Evolutionary conservation across 35 echinoderm and acorn worm species (phyloP).

Genomic region (Anneissia japonica): DNA sequence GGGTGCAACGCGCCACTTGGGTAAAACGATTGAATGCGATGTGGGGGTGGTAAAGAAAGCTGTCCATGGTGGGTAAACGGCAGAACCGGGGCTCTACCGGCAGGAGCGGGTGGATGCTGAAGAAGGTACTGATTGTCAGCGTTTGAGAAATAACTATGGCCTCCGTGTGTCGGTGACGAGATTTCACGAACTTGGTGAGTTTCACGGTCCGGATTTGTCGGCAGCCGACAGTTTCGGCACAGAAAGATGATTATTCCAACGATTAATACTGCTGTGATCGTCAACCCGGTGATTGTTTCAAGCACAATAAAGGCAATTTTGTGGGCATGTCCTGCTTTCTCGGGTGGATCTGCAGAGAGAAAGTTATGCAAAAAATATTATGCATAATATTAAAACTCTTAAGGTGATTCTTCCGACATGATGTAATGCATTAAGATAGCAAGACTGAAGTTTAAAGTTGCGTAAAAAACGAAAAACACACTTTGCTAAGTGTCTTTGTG

Average conservation of each 20-base stretch:
- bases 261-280: not conserved
- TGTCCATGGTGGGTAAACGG: not conserved
- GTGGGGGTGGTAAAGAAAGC: not conserved
- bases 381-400: too few species aligned
- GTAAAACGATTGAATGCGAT: not conserved
- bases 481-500: too few species aligned
- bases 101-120: not conserved
- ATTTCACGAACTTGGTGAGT: not conserved
- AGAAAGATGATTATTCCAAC: not conserved
- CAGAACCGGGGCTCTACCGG: not conserved
- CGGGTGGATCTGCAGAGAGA: not conserved
- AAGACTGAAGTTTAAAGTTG: too few species aligned
- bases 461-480: too few species aligned
- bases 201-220: not conserved
- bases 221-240: not conserved
- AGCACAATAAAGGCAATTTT: not conserved
- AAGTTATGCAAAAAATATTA: too few species aligned
- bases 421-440: too few species aligned
- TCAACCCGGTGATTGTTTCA: not conserved
- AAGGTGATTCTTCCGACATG: too few species aligned
- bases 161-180: not conserved
- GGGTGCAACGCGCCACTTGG: not conserved
- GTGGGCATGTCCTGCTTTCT: not conserved
- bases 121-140: not conserved
- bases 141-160: not conserved